Evolutionary conservation across 1,140 invertebrate genomes (phyloP).

Genomic region (Caligus rogercresseyi): DNA sequence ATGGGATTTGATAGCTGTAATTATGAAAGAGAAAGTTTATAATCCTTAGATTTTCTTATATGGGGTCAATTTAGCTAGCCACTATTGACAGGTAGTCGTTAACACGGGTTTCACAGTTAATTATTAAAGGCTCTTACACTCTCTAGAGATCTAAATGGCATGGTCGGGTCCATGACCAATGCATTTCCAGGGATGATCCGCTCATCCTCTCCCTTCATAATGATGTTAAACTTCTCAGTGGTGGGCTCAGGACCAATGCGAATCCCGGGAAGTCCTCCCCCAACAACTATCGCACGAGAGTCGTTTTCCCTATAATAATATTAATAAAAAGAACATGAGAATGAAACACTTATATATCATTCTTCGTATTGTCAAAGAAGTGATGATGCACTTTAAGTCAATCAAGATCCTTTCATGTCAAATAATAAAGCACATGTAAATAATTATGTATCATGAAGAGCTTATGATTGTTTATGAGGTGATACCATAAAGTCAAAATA

Average conservation of each 20-base stretch:
- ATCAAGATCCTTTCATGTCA: background rate
- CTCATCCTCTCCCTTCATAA: conserved; percentile 44
- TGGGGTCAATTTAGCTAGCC: too few species aligned
- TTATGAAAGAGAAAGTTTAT: too few species aligned
- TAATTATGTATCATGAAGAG: too few species aligned
- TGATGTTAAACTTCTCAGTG: conserved; percentile 50
- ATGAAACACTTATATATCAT: too few species aligned
- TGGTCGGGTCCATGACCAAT: conserved; percentile 49
- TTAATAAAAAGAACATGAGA: too few species aligned
- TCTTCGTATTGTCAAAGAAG: too few species aligned
- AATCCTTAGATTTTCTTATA: too few species aligned
- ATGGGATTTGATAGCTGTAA: too few species aligned
- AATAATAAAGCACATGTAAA: background rate
- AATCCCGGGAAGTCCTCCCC: conserved; percentile 47
- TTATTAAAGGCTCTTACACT: background rate
- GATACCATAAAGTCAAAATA: too few species aligned
- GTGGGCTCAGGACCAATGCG: conserved; percentile 45
- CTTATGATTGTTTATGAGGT: too few species aligned
- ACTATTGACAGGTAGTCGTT: too few species aligned
- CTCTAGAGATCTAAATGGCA: conserved; percentile 42
- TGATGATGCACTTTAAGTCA: background rate
- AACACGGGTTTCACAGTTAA: background rate
- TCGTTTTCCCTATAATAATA: conserved; percentile 38
- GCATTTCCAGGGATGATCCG: conserved; percentile 52
- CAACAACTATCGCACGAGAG: conserved; percentile 46